These are phyloP conservation scores for Euzophera pinguis DNA, from an alignment of 2,888 invertebrate genomes.

Conservation along the genomic window DNA sequence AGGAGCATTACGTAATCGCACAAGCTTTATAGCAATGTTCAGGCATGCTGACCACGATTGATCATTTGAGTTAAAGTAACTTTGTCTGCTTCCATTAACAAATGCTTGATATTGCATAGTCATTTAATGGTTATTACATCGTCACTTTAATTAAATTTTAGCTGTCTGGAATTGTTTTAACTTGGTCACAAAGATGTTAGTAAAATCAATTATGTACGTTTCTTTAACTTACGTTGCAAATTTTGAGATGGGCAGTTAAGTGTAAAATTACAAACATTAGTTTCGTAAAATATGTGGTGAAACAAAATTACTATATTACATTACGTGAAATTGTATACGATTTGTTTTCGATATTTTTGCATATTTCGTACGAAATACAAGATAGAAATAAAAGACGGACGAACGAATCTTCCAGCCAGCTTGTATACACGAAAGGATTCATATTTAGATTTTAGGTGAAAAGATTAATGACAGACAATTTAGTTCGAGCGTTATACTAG, in stretches of 20 bases:
- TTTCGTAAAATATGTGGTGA: neutral
- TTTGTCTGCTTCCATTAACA: slow-evolving; percentile 15
- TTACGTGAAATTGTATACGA: no score
- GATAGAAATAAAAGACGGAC: no score
- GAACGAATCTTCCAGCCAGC: no score
- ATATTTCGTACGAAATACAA: no score
- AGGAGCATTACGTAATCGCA: slow-evolving; percentile 25
- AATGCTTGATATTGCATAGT: slow-evolving; percentile 4
- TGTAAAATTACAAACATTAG: no score
- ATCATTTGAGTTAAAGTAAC: slow-evolving; percentile 9
- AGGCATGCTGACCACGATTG: neutral
- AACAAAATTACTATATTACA: neutral
- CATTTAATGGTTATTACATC: slow-evolving; percentile 6
- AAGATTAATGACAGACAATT: no score
- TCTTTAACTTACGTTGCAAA: no score
- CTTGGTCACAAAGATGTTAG: neutral
- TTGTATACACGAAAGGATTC: no score
- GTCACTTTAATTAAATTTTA: neutral
- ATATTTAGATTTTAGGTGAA: no score
- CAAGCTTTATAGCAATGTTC: slow-evolving; percentile 13
- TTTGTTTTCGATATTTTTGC: no score
- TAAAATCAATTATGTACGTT: neutral
- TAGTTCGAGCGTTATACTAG: no score
- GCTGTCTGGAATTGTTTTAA: neutral
- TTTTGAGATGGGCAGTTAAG: no score